Base-by-base conservation (phyloP, 2,797 vertebrate genomes). In the Clamator glandarius region DNA sequence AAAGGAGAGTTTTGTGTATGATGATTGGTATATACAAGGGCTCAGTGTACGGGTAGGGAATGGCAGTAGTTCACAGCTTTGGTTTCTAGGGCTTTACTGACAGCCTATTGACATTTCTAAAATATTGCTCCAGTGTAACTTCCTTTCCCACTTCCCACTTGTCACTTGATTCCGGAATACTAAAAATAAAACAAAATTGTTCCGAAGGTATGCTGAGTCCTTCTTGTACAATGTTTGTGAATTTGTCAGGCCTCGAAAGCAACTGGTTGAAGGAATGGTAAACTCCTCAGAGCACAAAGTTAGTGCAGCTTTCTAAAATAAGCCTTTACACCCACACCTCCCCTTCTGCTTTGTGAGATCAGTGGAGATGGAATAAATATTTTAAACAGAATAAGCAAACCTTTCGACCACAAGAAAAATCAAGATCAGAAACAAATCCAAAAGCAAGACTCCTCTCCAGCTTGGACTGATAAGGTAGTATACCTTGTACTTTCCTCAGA, bases 101-200 rank as follows among this genome's bases (percentile, higher is more conserved):
- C 36, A 89, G 42, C 12, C 28, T 62, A 84, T 59, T 62, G 82
- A 54, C 54, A 76, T 94, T 88, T 92, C 73, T 57, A 76, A 94
- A 91, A 77, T 88, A 67, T 83, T 89, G 44, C 31, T 8, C 15
- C 36, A 52, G 42, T 35, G 17, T 48, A 69, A 51, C 18, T 75
- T 91, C 77, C 66, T 87, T 76, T 95, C 57, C 83, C 57, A 50
- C 66, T 93, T 89, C 46, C 75, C 54, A 86, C 83, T 42, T 54
- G 33, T 74, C 87, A 79, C 28, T 95, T 78, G 55, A 54, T 92
- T 79, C 66, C 93, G 69, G 46, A 15, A 69, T 11, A 75, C 57
- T 92, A 90, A 94, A 94, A 93, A 92, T 90, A 89, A 83, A 93
- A 46, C 15, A 33, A 93, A 91, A 51, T 75, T 82, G 87, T 14